Evolutionary conservation across 2,113 vertebrate genomes (phyloP), one percentile per base, ranked within the genome.

Genomic region (Vireo altiloquus): DNA sequence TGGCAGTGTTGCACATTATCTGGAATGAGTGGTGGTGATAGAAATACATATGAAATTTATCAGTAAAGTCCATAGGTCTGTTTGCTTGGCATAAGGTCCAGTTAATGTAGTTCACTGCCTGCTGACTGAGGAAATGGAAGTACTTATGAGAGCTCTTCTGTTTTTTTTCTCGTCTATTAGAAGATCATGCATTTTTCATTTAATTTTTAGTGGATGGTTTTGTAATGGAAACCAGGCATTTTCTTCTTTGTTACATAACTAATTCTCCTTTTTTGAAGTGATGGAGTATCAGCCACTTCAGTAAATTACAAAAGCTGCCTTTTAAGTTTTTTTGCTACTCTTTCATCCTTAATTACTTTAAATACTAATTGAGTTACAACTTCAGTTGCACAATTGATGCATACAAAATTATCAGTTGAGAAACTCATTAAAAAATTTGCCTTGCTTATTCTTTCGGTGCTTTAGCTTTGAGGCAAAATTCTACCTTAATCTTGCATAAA

Each of bases 341-440:
- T 94, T 87, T 90, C 78, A 82, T 94, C 82, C 42, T 88, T 86
- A 94, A 94, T 95, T 93, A 56, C 85, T 91, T 95, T 64, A 91
- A 85, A 88, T 90, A 64, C 71, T 95, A 95, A 95, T 89, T 92
- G 71, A 92, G 83, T 91, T 92, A 90, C 46, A 83, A 85, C 23
- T 96, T 83, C 50, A 74, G 63, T 82, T 90, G 76, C 53, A 65
- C 57, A 87, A 60, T 65, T 88, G 79, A 72, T 88, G 82, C 75
- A 28, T 82, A 61, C 28, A 72, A 75, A 92, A 82, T 87, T 87
- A 72, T 79, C 46, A 60, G 78, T 72, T 40, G 63, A 82, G 57
- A 37, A 82, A 76, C 49, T 95, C 31, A 76, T 89, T 91, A 53
- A 87, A 89, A 84, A 87, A 57, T 77, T 91, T 88, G 37, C 66